Evolutionary conservation across 2,888 invertebrate species (phyloP).

Genomic region (Andrena chrysosceles): DNA sequence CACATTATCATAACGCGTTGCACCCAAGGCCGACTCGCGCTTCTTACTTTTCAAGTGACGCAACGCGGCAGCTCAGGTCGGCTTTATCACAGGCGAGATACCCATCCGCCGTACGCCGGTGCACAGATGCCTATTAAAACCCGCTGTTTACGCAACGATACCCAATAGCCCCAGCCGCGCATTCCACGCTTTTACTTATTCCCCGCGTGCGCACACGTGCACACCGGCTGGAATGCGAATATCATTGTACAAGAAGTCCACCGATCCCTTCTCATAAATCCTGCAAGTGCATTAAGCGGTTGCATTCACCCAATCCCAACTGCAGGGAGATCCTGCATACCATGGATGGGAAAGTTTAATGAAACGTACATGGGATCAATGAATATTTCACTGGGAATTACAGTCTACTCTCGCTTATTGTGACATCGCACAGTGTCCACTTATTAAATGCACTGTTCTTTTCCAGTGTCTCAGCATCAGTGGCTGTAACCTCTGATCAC

Average conservation of each 20-base stretch:
- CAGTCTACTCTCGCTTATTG: not conserved
- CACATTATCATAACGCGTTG: constrained; percentile 31
- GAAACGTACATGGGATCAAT: constrained; percentile 17
- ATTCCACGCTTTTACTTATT: constrained; percentile 49
- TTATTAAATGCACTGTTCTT: not conserved
- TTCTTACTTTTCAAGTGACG: constrained; percentile 53
- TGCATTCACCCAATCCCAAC: constrained; percentile 47
- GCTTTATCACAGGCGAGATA: constrained; percentile 58
- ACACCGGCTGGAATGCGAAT: constrained; percentile 63
- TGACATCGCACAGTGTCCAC: not conserved
- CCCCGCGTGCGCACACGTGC: constrained; percentile 1
- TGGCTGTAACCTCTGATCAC: not conserved
- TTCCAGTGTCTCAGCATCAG: not conserved
- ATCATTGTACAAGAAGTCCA: constrained; percentile 56
- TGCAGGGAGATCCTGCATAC: constrained; percentile 7
- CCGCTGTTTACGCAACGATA: constrained; percentile 55
- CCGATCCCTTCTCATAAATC: constrained; percentile 57
- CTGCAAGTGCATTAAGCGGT: constrained; percentile 47
- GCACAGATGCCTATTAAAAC: constrained; percentile 42
- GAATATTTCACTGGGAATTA: constrained; percentile 18
- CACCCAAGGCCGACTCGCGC: constrained; percentile 39
- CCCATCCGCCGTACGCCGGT: constrained; percentile 34
- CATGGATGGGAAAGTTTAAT: constrained; percentile 13
- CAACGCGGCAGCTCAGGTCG: constrained; percentile 28
- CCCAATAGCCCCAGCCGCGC: constrained; percentile 25